Evolutionary conservation across 2,113 vertebrate species (phyloP).

Genomic region (Seriola quinqueradiata): DNA sequence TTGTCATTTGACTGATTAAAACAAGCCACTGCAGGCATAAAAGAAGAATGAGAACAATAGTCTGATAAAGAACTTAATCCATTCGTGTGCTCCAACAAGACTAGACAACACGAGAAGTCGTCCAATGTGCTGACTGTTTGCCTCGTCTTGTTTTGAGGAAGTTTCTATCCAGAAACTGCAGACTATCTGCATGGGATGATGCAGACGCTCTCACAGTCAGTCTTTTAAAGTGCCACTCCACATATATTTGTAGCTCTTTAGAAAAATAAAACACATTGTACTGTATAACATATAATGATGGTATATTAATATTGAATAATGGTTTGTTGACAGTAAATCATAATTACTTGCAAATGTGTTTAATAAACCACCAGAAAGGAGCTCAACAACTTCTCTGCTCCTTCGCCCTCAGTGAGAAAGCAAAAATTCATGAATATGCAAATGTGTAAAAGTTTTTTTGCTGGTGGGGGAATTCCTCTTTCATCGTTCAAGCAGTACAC

Average conservation of each 20-base stretch:
- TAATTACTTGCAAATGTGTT: not conserved
- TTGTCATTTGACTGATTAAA: constrained; percentile 28
- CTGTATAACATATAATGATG: constrained; percentile 23
- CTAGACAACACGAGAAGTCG: constrained; percentile 31
- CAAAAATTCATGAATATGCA: constrained; percentile 28
- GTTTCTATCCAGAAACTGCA: constrained; percentile 12
- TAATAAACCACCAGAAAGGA: too few species aligned
- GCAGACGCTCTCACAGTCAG: constrained; percentile 1
- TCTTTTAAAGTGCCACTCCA: not conserved
- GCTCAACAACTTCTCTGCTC: too few species aligned
- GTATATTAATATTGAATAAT: constrained; percentile 21
- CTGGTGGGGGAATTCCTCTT: constrained; percentile 21
- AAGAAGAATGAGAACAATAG: constrained; percentile 6
- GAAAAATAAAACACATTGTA: constrained; percentile 32
- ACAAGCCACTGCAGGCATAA: constrained; percentile 37
- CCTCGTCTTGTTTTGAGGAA: constrained; percentile 15
- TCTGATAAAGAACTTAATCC: constrained; percentile 52
- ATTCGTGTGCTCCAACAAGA: constrained; percentile 50
- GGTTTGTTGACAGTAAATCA: constrained; percentile 23
- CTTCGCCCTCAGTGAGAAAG: constrained; percentile 4
- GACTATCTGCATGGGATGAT: constrained; percentile 1
- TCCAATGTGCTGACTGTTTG: constrained; percentile 11
- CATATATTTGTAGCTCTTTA: constrained; percentile 4
- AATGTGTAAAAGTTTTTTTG: constrained; percentile 11
- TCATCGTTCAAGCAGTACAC: not conserved